These are phyloP conservation scores for Agriotes lineatus DNA, from an alignment of 2,888 invertebrate genomes.

Conservation along the genomic window DNA sequence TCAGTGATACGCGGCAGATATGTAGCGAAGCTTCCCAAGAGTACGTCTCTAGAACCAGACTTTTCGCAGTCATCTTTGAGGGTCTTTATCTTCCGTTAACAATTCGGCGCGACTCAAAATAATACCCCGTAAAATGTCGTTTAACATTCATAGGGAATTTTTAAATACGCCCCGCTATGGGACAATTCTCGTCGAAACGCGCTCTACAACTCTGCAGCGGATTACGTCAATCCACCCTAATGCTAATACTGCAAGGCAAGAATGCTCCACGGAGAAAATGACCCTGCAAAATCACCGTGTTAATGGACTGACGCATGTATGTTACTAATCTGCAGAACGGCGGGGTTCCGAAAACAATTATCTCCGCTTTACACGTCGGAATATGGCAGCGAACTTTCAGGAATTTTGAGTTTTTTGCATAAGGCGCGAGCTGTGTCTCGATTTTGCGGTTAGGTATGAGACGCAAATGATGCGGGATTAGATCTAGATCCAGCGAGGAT, in stretches of 20 bases:
- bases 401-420: too few relatives aligned
- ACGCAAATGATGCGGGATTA: too few relatives aligned
- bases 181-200: background rate
- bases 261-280: background rate
- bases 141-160: conserved; percentile 3
- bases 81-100: conserved; percentile 53
- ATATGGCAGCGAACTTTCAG: too few relatives aligned
- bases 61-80: conserved; percentile 50
- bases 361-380: too few relatives aligned
- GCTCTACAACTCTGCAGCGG: background rate
- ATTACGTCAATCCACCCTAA: background rate
- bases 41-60: conserved; percentile 41
- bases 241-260: conserved; percentile 1
- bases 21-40: conserved; percentile 46
- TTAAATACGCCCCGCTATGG: background rate
- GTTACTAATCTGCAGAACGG: too few relatives aligned
- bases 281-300: too few relatives aligned
- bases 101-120: conserved; percentile 37
- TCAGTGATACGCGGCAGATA: conserved; percentile 48
- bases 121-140: conserved; percentile 14
- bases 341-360: too few relatives aligned
- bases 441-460: too few relatives aligned
- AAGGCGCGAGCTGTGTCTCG: too few relatives aligned
- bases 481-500: too few relatives aligned
- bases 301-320: too few relatives aligned